These are phyloP conservation scores for Halcyon badia DNA, from an alignment of 2,797 vertebrate genomes.

Conservation along the genomic window DNA sequence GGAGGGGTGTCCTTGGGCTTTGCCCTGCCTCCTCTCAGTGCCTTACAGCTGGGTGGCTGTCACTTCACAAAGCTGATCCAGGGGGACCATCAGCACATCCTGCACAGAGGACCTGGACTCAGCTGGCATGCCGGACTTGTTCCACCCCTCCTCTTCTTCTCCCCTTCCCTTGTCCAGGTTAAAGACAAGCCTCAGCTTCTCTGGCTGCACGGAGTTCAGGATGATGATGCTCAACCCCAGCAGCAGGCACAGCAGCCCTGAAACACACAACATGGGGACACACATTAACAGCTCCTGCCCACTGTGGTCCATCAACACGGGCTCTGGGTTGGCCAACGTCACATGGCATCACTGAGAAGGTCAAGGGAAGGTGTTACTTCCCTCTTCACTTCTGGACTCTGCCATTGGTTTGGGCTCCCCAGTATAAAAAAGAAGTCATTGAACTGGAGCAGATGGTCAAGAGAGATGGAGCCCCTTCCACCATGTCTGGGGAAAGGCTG, in stretches of 20 bases:
- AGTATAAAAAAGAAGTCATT: background rate
- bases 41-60: background rate
- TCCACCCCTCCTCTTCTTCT: background rate
- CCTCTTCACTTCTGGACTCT: background rate
- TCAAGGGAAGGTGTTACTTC: background rate
- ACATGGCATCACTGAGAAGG: accelerated
- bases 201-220: conserved; percentile 82
- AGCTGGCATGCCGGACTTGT: background rate
- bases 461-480: background rate
- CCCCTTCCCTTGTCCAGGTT: conserved; percentile 67
- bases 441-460: background rate
- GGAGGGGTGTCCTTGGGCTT: background rate
- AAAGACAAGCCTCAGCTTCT: conserved; percentile 88
- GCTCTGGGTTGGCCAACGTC: accelerated
- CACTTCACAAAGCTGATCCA: background rate
- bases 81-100: background rate
- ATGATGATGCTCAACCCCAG: conserved; percentile 83
- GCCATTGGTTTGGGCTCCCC: background rate
- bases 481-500: background rate
- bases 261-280: background rate
- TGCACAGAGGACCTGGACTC: background rate
- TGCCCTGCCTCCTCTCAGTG: background rate
- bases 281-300: accelerated
- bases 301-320: background rate
- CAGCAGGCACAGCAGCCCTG: conserved; percentile 88